phyloP scores from a whole-genome alignment of 2,113 vertebrate species.

The Tiliqua scincoides region DNA sequence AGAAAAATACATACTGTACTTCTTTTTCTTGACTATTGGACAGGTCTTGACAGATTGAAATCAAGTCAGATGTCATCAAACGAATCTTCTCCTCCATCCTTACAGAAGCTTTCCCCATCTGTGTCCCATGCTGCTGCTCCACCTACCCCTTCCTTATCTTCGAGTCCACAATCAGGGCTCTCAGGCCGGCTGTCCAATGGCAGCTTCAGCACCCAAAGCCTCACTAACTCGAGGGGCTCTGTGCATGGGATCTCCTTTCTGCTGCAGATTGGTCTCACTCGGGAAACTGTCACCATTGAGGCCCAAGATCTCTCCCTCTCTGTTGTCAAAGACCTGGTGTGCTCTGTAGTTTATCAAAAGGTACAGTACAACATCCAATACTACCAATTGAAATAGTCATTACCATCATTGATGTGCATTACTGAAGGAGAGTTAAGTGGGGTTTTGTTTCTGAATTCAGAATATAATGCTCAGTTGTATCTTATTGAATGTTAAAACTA shows the following conservation, averaged over 20 bases:
- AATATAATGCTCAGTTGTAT: not conserved
- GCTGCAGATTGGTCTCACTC: conserved; percentile 94
- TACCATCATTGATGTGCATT: conserved; percentile 11
- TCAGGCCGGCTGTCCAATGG: conserved; percentile 94
- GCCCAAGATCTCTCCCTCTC: conserved; percentile 92
- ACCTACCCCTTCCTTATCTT: conserved; percentile 81
- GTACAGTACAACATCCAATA: conserved; percentile 71
- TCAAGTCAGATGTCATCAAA: conserved; percentile 96
- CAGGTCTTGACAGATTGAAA: conserved; percentile 68
- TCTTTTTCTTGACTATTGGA: conserved; percentile 61
- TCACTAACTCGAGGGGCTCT: conserved; percentile 91
- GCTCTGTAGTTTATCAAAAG: conserved; percentile 98
- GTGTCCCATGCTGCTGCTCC: conserved; percentile 81
- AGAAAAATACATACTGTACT: conserved; percentile 23
- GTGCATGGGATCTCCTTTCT: conserved; percentile 93
- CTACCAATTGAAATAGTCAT: conserved; percentile 8
- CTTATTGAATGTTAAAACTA: not conserved
- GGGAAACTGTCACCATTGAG: conserved; percentile 95
- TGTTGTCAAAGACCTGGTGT: conserved; percentile 94
- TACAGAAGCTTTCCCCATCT: conserved; percentile 90
- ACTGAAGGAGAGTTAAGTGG: not conserved
- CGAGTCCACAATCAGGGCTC: conserved; percentile 85
- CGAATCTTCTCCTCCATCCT: conserved; percentile 89
- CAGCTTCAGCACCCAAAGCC: conserved; percentile 88
- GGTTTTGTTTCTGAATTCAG: not conserved